Evolutionary conservation across 2,113 vertebrate species (phyloP).

Genomic region (Shinisaurus crocodilurus): DNA sequence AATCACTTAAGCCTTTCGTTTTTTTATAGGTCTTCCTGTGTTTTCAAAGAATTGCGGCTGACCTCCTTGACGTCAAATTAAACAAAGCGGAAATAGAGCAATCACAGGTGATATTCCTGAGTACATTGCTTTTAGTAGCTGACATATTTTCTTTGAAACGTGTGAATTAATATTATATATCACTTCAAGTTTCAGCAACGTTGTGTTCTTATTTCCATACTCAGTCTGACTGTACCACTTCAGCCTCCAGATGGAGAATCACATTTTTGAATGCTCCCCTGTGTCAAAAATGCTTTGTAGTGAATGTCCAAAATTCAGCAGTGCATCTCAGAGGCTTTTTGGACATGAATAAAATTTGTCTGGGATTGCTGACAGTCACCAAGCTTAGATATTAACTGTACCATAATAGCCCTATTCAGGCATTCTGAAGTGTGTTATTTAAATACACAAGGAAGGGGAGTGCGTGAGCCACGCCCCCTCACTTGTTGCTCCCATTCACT

Average conservation of each 20-base stretch:
- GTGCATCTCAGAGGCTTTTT: neutral
- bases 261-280: neutral
- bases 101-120: constrained; percentile 90
- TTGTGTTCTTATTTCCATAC: neutral
- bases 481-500: too few relatives aligned
- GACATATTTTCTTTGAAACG: constrained; percentile 34
- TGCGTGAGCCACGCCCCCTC: too few relatives aligned
- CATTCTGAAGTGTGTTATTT: too few relatives aligned
- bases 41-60: constrained; percentile 97
- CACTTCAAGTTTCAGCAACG: constrained; percentile 18
- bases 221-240: neutral
- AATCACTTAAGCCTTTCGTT: constrained; percentile 75
- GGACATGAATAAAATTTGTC: neutral
- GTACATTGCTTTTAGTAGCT: constrained; percentile 33
- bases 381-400: neutral
- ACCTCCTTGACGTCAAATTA: constrained; percentile 95
- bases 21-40: constrained; percentile 91
- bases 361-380: neutral
- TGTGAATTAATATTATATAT: constrained; percentile 22
- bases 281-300: neutral
- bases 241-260: neutral
- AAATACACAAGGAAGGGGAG: too few relatives aligned
- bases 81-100: constrained; percentile 99
- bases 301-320: neutral
- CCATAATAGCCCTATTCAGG: neutral